Conservation (phyloP, 2,888 invertebrate genomes). For the Copidosoma aretas region DNA sequence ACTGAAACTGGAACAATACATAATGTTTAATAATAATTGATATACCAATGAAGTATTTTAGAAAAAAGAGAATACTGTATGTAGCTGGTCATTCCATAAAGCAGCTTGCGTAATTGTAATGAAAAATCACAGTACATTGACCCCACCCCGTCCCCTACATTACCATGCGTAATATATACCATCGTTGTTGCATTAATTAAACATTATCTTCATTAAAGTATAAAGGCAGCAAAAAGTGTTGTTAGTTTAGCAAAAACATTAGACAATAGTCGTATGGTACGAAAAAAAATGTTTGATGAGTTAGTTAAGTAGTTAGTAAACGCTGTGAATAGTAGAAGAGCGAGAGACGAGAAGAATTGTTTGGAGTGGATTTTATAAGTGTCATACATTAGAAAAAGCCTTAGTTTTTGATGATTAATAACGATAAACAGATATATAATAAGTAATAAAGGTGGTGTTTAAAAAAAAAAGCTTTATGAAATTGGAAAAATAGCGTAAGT, state of each 20-base stretch:
- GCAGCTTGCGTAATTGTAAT: constrained; percentile 27
- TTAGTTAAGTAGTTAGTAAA: constrained; percentile 21
- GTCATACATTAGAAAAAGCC: no score
- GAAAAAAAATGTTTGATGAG: constrained; percentile 7
- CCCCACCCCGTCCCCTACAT: constrained; percentile 34
- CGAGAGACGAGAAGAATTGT: constrained; percentile 33
- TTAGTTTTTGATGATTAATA: no score
- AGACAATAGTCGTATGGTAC: constrained; percentile 36
- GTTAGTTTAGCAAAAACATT: constrained; percentile 40
- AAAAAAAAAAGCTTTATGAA: no score
- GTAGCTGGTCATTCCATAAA: constrained; percentile 30
- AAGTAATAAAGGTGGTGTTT: no score
- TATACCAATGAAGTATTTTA: neutral
- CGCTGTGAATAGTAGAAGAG: constrained; percentile 34
- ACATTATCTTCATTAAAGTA: constrained; percentile 15
- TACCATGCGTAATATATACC: no score
- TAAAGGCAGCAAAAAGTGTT: constrained; percentile 45
- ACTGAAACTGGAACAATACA: neutral
- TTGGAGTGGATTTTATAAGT: neutral
- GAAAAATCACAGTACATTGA: constrained; percentile 21
- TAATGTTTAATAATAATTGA: neutral
- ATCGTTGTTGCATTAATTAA: constrained; percentile 47
- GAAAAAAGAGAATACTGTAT: constrained; percentile 13
- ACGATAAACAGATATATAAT: no score
- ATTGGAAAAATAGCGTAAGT: no score